Evolutionary conservation across 2,113 vertebrate genomes (phyloP), one percentile per base, ranked within the genome.

Genomic region (Mobula birostris): DNA sequence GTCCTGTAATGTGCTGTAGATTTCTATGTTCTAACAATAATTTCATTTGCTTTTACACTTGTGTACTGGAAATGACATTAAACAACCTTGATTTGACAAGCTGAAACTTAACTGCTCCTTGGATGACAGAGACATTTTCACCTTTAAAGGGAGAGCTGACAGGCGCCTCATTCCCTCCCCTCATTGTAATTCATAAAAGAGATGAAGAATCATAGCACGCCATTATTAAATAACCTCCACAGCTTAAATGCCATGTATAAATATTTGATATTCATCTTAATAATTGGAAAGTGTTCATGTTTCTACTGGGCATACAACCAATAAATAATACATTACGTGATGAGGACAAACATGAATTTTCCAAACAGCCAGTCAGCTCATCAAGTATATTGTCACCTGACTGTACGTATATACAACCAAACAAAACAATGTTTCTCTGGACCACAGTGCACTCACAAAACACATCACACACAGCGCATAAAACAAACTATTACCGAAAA

Each of bases 261-360:
- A 93, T 93, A 93, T 74, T 93, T 93, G 68, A 93, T 93, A 24
- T 93, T 93, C 91, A 56, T 76, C 61, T 90, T 36, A 63, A 90
- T n/a, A 90, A 66, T 32, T 90, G 32, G 58, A 68, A 90, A 15
- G 61, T 90, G 85, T 90, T 66, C n/a, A 7, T 32, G 63, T 90
- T 90, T 90, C 85, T 3, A 17, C 29, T 19, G 85, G 32, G 14
- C 7, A 15, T 32, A 66, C 14, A 90, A n/a, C 29, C 61, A 19
- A 68, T 68, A 29, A 66, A 90, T 90, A 90, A 90, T 90, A 58
- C 12, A 88, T 66, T 17, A 17, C 5, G 6, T 66, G n/a, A 88
- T 66, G 29, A 66, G 56, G 56, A 61, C 56, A 87, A 61, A 61
- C 56, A 63, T 87, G 56, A 24, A 61, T 27, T n/a, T 32, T 88